These are phyloP conservation scores for Fabriciana adippe DNA, from an alignment of 2,888 invertebrate species.

Conservation along the genomic window DNA sequence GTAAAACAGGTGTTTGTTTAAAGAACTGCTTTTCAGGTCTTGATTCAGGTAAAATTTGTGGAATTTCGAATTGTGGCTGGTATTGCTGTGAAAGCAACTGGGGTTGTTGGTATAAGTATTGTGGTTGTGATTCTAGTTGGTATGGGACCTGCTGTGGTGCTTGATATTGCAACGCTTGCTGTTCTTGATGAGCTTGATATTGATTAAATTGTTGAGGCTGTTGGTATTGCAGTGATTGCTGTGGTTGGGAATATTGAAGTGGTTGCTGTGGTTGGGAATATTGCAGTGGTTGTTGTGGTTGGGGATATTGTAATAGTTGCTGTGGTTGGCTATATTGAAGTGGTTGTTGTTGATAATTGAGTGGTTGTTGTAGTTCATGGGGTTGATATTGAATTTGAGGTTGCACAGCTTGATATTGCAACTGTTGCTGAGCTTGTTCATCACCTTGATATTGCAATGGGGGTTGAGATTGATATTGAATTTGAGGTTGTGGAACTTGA, in stretches of 20 bases:
- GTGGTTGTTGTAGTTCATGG: constrained; percentile 29
- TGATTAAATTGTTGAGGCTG: constrained; percentile 21
- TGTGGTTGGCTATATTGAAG: constrained; percentile 27
- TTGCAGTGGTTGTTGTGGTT: constrained; percentile 11
- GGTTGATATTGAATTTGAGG: constrained; percentile 29
- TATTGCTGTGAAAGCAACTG: constrained; percentile 37
- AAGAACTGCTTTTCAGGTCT: constrained; percentile 21
- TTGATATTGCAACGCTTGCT: constrained; percentile 16
- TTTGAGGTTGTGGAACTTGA: constrained; percentile 23
- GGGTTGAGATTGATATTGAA: constrained; percentile 28
- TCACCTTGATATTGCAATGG: constrained; percentile 31
- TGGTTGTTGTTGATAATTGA: constrained; percentile 32
- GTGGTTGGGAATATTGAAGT: constrained; percentile 1
- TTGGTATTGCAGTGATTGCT: constrained; percentile 6
- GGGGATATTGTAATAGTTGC: constrained; percentile 8
- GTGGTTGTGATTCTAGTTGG: constrained; percentile 21
- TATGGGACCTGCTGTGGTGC: constrained; percentile 17
- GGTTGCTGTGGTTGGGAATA: neutral
- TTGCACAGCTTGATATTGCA: constrained; percentile 28
- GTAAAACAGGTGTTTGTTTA: constrained; percentile 26
- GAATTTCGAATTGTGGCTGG: constrained; percentile 36
- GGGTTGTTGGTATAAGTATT: constrained; percentile 20
- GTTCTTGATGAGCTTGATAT: constrained; percentile 15
- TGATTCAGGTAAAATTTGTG: constrained; percentile 31
- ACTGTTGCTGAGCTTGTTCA: constrained; percentile 23